These are phyloP conservation scores for Lagocephalus sceleratus DNA, from an alignment of 2,797 vertebrate species.

Conservation along the genomic window DNA sequence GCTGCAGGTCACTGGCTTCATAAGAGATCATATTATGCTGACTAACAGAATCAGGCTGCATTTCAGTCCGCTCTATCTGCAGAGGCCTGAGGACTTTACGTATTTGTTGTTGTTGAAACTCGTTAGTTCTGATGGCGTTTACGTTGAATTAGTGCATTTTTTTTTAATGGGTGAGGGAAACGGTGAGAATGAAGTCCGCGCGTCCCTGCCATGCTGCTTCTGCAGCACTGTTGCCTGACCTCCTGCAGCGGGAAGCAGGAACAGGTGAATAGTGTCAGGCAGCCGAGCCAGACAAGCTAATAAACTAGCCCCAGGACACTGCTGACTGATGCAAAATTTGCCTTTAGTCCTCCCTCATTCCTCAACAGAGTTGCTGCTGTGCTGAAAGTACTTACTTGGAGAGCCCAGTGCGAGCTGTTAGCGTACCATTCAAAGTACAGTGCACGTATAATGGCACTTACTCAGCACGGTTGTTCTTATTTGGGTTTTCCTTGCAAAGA, in stretches of 20 bases:
- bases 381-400: conserved; percentile 23
- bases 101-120: background rate
- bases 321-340: conserved; percentile 55
- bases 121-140: background rate
- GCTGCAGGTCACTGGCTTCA: conserved; percentile 7
- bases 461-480: conserved; percentile 10
- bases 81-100: background rate
- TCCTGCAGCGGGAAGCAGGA: conserved; percentile 35
- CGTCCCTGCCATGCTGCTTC: conserved; percentile 12
- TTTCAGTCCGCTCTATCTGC: conserved; percentile 1
- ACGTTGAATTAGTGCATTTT: background rate
- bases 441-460: conserved; percentile 21
- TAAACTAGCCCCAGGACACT: conserved; percentile 52
- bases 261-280: conserved; percentile 59
- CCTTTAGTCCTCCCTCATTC: conserved; percentile 44
- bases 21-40: conserved; percentile 13
- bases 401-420: conserved; percentile 14
- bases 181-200: conserved; percentile 5
- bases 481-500: conserved; percentile 20
- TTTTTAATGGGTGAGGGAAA: conserved; percentile 4
- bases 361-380: conserved; percentile 19
- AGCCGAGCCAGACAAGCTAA: conserved; percentile 43
- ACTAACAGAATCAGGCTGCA: background rate
- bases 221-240: conserved; percentile 28
- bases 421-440: conserved; percentile 13